Conservation (phyloP, 2,113 vertebrate species). For the Xiphophorus maculatus region DNA sequence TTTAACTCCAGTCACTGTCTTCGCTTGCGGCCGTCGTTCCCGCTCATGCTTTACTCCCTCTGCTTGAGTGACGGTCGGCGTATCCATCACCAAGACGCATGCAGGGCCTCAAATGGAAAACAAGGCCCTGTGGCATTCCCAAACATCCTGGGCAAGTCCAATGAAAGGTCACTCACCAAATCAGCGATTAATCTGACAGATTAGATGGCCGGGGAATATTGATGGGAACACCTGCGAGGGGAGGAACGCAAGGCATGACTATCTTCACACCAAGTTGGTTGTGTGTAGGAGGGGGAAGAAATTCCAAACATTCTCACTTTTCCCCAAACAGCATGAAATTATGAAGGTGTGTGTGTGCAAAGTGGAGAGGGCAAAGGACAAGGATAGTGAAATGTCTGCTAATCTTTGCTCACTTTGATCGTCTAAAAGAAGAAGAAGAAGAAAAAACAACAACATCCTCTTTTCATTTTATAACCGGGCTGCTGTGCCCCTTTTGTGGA, state of each 20-base stretch:
- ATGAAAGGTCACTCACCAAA: conserved; percentile 28
- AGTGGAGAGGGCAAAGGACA: background rate
- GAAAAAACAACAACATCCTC: background rate
- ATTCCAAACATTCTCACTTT: conserved; percentile 24
- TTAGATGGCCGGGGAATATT: conserved; percentile 22
- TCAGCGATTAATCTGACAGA: conserved; percentile 63
- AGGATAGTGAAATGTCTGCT: background rate
- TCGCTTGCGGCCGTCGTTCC: conserved; percentile 22
- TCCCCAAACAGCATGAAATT: conserved; percentile 2
- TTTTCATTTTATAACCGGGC: conserved; percentile 35
- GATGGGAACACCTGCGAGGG: conserved; percentile 58
- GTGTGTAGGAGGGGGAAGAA: background rate
- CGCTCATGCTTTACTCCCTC: conserved; percentile 20
- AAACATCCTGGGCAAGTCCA: conserved; percentile 58
- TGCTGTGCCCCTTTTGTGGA: conserved; percentile 20
- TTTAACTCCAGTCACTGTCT: conserved; percentile 26
- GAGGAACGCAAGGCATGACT: conserved; percentile 43
- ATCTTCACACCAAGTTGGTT: conserved; percentile 26
- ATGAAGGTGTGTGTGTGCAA: background rate
- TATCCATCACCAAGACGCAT: conserved; percentile 44
- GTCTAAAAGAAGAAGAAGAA: conserved; percentile 22
- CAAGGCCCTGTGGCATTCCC: conserved; percentile 49
- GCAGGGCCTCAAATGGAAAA: conserved; percentile 43
- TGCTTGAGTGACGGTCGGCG: conserved; percentile 22
- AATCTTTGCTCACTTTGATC: conserved; percentile 34